Percentiles rank a stretch among this genome's conserved stretches.
Evolutionary conservation across 2,113 vertebrate species (phyloP).

Genomic region (Pterocles gutturalis): DNA sequence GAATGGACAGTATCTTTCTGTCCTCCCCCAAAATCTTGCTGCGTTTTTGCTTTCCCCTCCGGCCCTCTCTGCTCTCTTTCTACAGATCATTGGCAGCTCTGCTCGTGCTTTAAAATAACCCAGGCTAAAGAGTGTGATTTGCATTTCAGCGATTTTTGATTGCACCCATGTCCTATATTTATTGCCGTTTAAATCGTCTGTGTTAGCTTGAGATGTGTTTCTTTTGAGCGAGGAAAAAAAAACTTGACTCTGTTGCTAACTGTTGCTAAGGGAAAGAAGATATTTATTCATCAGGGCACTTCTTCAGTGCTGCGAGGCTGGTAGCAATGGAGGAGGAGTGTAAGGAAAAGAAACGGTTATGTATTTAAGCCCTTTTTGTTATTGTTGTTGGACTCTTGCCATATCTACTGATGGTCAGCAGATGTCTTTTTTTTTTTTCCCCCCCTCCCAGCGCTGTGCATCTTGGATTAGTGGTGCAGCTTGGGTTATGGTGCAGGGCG

Average conservation of each 20-base stretch:
- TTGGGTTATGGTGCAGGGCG: neutral
- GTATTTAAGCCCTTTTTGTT: slow-evolving; percentile 44
- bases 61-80: neutral
- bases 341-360: slow-evolving; percentile 25
- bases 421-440: neutral
- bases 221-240: slow-evolving; percentile 9
- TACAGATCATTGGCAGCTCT: slow-evolving; percentile 61
- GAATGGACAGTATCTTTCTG: neutral
- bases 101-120: slow-evolving; percentile 63
- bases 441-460: neutral
- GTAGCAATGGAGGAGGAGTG: slow-evolving; percentile 32
- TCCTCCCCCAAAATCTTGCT: neutral
- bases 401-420: slow-evolving; percentile 57
- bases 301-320: slow-evolving; percentile 34
- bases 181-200: slow-evolving; percentile 74
- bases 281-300: slow-evolving; percentile 59
- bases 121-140: slow-evolving; percentile 51
- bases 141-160: slow-evolving; percentile 68
- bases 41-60: neutral
- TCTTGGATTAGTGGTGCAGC: neutral
- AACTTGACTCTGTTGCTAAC: slow-evolving; percentile 57
- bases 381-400: slow-evolving; percentile 45
- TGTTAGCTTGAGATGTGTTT: slow-evolving; percentile 64
- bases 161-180: slow-evolving; percentile 72
- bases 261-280: slow-evolving; percentile 60